phyloP scores from a whole-genome alignment of 1,140 invertebrate species.

The Zaprionus lachaisei region DNA sequence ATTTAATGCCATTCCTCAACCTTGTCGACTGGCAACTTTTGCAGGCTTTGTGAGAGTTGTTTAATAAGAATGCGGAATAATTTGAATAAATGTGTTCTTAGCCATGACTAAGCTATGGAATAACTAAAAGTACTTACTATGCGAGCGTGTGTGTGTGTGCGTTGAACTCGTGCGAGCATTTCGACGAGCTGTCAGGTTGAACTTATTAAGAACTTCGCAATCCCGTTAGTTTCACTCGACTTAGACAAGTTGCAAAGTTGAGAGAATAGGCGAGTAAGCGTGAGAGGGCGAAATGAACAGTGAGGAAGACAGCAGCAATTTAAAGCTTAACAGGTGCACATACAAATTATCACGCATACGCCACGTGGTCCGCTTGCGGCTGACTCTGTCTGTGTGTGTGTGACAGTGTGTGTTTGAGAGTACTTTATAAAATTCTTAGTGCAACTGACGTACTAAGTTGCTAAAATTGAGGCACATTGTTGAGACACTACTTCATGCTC shows the following conservation, averaged over 20 bases:
- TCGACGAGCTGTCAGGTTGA: conserved; percentile 4
- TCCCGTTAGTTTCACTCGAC: conserved; percentile 16
- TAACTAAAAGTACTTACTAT: background rate
- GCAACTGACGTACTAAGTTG: conserved; percentile 12
- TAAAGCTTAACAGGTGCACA: conserved; percentile 30
- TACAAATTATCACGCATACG: conserved; percentile 27
- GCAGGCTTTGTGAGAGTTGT: background rate
- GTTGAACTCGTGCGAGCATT: conserved; percentile 5
- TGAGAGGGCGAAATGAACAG: background rate
- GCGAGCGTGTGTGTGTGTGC: background rate
- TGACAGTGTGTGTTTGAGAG: background rate
- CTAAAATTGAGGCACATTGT: conserved; percentile 27
- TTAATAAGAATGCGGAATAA: conserved; percentile 18
- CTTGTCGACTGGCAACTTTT: background rate
- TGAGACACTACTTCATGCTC: conserved; percentile 6
- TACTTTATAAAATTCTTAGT: background rate
- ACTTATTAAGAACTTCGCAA: conserved; percentile 14
- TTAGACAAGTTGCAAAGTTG: conserved; percentile 16
- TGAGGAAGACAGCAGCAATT: background rate
- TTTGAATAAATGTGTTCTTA: conserved; percentile 30
- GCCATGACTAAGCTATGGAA: background rate
- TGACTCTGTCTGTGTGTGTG: background rate
- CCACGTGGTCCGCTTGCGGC: background rate
- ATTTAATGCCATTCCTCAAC: background rate
- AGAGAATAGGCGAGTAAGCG: background rate